Conservation (phyloP, 2,888 invertebrate species). For the Watsonalla cultraria region DNA sequence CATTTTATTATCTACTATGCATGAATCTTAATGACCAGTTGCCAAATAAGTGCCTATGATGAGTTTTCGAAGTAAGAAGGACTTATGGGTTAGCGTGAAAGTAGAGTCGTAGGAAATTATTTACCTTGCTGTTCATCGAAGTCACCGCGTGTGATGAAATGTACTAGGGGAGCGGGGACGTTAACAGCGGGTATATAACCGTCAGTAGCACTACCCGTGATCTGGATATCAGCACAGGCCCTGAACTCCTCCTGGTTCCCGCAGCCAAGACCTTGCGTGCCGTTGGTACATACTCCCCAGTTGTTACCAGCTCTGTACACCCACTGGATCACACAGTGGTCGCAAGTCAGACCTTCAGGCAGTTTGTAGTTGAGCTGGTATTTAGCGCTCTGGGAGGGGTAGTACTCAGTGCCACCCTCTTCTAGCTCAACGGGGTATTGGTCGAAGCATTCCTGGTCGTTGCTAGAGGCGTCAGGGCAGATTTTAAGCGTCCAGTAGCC, state of each 20-base stretch:
- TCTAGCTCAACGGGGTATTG: constrained; percentile 79
- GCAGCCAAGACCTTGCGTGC: constrained; percentile 87
- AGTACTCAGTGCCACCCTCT: constrained; percentile 79
- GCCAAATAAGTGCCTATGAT: too few relatives aligned
- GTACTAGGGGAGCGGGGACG: constrained; percentile 25
- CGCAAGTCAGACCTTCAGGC: constrained; percentile 81
- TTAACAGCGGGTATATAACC: constrained; percentile 6
- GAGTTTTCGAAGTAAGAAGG: too few relatives aligned
- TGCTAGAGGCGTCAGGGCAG: constrained; percentile 84
- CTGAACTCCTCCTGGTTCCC: constrained; percentile 92
- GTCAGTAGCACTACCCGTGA: constrained; percentile 39
- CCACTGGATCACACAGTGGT: constrained; percentile 92
- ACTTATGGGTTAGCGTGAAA: too few relatives aligned
- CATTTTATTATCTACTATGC: too few relatives aligned
- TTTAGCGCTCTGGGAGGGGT: constrained; percentile 83
- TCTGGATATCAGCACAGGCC: constrained; percentile 87
- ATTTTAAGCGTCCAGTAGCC: constrained; percentile 91
- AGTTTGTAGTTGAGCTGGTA: constrained; percentile 83
- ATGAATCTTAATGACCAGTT: too few relatives aligned
- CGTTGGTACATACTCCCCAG: constrained; percentile 86
- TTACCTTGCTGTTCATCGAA: constrained; percentile 32
- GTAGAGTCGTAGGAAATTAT: too few relatives aligned
- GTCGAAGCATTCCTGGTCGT: constrained; percentile 86
- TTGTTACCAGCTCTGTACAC: constrained; percentile 90
- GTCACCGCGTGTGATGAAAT: constrained; percentile 31